Conservation (phyloP, 64 coral and sea anemone genomes). For the Stylophora pistillata region DNA sequence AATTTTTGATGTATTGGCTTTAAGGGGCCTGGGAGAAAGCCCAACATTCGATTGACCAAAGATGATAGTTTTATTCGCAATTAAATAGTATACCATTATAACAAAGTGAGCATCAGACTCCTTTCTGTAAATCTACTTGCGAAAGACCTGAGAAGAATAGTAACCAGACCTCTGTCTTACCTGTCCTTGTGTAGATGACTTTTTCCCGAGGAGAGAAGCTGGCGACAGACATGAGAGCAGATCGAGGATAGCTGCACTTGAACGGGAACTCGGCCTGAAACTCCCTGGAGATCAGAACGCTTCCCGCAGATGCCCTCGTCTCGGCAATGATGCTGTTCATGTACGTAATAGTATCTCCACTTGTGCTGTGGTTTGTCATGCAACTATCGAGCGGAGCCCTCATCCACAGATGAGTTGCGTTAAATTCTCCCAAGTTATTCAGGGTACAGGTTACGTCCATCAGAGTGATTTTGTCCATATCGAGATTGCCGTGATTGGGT, state of each 20-base stretch:
- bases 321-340: conserved; percentile 59
- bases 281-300: conserved; percentile 51
- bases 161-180: conserved; percentile 14
- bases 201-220: conserved; percentile 76
- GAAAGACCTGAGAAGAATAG: too few species aligned
- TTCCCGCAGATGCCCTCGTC: not conserved
- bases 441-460: conserved; percentile 53
- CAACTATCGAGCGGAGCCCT: conserved; percentile 60
- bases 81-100: too few species aligned
- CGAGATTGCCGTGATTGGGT: not conserved
- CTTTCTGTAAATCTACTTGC: too few species aligned
- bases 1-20: too few species aligned
- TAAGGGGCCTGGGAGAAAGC: too few species aligned
- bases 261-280: conserved; percentile 75
- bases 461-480: conserved; percentile 45
- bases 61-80: too few species aligned
- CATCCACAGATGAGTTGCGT: conserved; percentile 27
- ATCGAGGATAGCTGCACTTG: conserved; percentile 61
- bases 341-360: conserved; percentile 45
- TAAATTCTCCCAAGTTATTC: not conserved
- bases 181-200: conserved; percentile 60
- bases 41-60: too few species aligned
- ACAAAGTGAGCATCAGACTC: not conserved
- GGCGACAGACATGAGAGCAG: conserved; percentile 69
- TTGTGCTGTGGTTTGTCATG: conserved; percentile 52